Percentiles rank a stretch among this genome's conserved stretches.
Conservation (phyloP, 2,888 invertebrate species). For the Ptychoptera contaminata region DNA sequence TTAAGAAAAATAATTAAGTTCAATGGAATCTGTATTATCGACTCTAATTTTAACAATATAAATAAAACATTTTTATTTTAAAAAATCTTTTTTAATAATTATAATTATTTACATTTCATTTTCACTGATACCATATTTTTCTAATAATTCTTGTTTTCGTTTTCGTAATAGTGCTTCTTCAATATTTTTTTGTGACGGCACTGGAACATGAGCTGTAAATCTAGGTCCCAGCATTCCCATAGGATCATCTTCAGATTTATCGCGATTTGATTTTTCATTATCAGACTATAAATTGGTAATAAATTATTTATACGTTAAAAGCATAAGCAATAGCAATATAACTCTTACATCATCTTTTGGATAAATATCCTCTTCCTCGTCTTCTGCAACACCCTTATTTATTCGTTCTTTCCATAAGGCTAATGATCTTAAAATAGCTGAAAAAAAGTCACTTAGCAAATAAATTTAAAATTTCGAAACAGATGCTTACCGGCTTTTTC, state of each 20-base stretch:
- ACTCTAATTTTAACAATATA: no score
- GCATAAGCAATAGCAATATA: not conserved
- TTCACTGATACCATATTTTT: conserved; percentile 55
- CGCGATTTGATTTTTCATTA: not conserved
- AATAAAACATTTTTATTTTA: no score
- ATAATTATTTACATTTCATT: conserved; percentile 15
- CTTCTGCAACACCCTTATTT: conserved; percentile 36
- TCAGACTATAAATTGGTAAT: not conserved
- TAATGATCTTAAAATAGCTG: conserved; percentile 42
- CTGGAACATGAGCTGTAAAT: conserved; percentile 75
- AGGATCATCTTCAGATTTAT: conserved; percentile 19
- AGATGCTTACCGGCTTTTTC: conserved; percentile 38
- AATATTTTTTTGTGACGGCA: conserved; percentile 88
- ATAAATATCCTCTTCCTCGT: conserved; percentile 58
- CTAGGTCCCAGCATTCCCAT: conserved; percentile 33
- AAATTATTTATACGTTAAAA: not conserved
- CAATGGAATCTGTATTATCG: no score
- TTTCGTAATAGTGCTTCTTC: conserved; percentile 79
- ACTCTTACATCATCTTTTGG: conserved; percentile 22
- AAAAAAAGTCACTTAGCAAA: not conserved
- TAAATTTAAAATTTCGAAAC: no score
- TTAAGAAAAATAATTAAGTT: no score
- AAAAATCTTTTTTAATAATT: no score
- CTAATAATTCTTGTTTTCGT: conserved; percentile 83
- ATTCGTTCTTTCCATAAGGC: conserved; percentile 56